Evolutionary conservation across 2,888 invertebrate species (phyloP).

Genomic region (Drosophila putrida): DNA sequence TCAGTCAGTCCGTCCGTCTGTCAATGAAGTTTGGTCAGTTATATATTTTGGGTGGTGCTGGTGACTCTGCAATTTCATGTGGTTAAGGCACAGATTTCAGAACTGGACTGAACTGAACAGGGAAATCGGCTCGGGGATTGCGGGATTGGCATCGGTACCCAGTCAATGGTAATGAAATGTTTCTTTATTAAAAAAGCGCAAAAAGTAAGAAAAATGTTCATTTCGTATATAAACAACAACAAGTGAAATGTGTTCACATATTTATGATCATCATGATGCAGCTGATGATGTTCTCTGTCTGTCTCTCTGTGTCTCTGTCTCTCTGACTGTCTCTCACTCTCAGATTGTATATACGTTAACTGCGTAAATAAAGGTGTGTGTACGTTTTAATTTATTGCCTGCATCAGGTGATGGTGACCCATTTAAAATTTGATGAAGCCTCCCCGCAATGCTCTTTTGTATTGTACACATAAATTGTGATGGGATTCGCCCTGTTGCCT

Average conservation of each 20-base stretch:
- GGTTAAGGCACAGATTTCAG: constrained; percentile 20
- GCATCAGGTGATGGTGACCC: constrained; percentile 79
- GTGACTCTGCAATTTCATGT: constrained; percentile 38
- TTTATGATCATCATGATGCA: constrained; percentile 45
- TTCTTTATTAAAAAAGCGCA: constrained; percentile 53
- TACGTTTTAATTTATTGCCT: constrained; percentile 56
- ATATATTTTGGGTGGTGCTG: constrained; percentile 52
- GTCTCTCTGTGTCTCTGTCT: not conserved
- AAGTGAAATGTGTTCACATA: constrained; percentile 63
- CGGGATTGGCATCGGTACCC: constrained; percentile 14
- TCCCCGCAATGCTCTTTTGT: constrained; percentile 10
- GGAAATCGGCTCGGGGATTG: constrained; percentile 15
- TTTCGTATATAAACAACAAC: constrained; percentile 57
- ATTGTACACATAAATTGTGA: constrained; percentile 20
- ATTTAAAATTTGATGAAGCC: constrained; percentile 72
- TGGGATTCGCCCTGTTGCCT: constrained; percentile 15
- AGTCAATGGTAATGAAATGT: constrained; percentile 57
- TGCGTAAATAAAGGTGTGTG: constrained; percentile 36
- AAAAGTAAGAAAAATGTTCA: constrained; percentile 36
- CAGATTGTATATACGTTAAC: constrained; percentile 9
- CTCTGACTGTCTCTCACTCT: not conserved
- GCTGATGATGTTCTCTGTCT: constrained; percentile 18
- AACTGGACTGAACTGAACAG: constrained; percentile 31
- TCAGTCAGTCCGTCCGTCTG: constrained; percentile 4
- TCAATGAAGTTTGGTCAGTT: constrained; percentile 22